Conservation (phyloP, 2,888 invertebrate genomes). For the Sialis fuliginosa region DNA sequence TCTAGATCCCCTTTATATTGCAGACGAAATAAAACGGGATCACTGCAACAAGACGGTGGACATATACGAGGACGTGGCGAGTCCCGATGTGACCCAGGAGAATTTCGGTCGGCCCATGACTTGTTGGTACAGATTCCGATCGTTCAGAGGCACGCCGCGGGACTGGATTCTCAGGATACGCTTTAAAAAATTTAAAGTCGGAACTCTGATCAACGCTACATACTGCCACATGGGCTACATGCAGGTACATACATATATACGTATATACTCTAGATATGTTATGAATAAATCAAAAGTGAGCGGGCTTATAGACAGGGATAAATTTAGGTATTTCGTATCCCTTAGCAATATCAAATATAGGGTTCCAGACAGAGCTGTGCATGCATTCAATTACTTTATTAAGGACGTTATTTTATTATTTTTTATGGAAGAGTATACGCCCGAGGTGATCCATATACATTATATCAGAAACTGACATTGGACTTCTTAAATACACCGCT, state of each 20-base stretch:
- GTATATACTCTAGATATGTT: no score
- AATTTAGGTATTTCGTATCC: no score
- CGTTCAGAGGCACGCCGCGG: constrained; percentile 69
- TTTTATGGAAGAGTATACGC: no score
- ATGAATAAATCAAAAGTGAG: no score
- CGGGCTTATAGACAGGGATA: no score
- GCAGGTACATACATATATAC: constrained; percentile 39
- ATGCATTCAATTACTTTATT: no score
- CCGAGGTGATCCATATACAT: no score
- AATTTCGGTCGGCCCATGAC: constrained; percentile 74
- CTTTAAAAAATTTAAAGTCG: constrained; percentile 87
- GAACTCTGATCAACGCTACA: constrained; percentile 69
- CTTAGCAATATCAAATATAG: no score
- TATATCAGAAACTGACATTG: no score
- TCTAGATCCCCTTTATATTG: constrained; percentile 10
- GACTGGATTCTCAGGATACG: constrained; percentile 81
- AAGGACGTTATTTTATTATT: no score
- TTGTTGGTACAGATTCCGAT: constrained; percentile 80
- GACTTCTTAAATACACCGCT: no score
- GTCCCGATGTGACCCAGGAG: constrained; percentile 65
- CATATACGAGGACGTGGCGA: constrained; percentile 80
- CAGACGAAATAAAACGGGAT: constrained; percentile 54
- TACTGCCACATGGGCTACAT: constrained; percentile 76
- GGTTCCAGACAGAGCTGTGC: no score
- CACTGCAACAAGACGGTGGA: constrained; percentile 90